phyloP scores from a whole-genome alignment of 1,140 invertebrate species.

The Macrotrachela quadricornifera region DNA sequence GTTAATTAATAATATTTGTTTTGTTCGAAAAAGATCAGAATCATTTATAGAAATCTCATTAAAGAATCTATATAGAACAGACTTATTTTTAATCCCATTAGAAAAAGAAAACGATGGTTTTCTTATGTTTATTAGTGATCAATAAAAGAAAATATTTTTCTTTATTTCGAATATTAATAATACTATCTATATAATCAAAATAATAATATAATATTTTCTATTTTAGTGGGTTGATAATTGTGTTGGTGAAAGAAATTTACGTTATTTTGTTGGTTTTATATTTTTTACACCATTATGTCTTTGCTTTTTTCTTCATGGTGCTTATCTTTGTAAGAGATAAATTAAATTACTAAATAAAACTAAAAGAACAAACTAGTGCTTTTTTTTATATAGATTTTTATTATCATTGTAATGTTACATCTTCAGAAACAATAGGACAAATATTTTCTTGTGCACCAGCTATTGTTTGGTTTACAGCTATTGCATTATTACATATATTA shows the following conservation, averaged over 20 bases:
- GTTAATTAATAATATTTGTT: too few relatives aligned
- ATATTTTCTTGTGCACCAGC: constrained; percentile 12
- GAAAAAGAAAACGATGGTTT: too few relatives aligned
- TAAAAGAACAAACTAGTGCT: not conserved
- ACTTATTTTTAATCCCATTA: too few relatives aligned
- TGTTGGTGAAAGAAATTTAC: constrained; percentile 38
- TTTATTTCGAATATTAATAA: too few relatives aligned
- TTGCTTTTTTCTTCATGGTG: constrained; percentile 9
- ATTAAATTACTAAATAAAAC: not conserved
- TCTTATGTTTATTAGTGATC: too few relatives aligned
- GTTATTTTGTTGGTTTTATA: constrained; percentile 16
- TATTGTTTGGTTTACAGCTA: constrained; percentile 10
- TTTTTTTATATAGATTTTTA: not conserved
- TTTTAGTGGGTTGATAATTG: constrained; percentile 61
- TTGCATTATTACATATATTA: constrained; percentile 11
- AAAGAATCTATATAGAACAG: too few relatives aligned
- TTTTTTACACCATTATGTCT: constrained; percentile 15
- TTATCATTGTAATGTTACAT: constrained; percentile 12
- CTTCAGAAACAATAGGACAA: constrained; percentile 9
- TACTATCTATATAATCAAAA: too few relatives aligned
- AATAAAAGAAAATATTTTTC: too few relatives aligned
- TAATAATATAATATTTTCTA: too few relatives aligned
- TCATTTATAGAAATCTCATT: too few relatives aligned
- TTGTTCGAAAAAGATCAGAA: too few relatives aligned
- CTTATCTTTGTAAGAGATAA: not conserved